Conservation (phyloP, 2,113 vertebrate species). For the Turdus rufiventris region DNA sequence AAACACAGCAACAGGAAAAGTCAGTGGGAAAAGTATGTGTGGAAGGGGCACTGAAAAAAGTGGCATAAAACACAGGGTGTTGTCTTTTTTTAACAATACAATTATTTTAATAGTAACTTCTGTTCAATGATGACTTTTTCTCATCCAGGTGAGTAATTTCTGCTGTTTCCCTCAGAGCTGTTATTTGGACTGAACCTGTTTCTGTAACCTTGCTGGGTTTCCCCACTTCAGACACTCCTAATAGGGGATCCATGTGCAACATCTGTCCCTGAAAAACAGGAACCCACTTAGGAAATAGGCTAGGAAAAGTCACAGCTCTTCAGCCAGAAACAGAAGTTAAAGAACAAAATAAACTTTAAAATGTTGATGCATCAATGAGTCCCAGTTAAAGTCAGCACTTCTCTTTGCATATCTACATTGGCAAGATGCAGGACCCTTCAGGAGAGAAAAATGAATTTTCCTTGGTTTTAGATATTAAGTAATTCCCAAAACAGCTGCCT, state of each 20-base stretch:
- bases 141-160: not conserved
- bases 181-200: too few relatives aligned
- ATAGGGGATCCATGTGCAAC: fast-evolving
- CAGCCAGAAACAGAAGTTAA: not conserved
- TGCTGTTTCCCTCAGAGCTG: not conserved
- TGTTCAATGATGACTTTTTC: not conserved
- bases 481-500: not conserved
- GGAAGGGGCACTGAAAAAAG: not conserved
- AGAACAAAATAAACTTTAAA: not conserved
- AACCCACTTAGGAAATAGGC: not conserved
- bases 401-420: fast-evolving
- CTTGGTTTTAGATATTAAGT: not conserved
- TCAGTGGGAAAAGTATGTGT: not conserved
- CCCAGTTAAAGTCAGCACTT: not conserved
- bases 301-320: not conserved
- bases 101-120: not conserved
- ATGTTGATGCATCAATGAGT: too few relatives aligned
- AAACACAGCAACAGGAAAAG: not conserved
- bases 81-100: not conserved
- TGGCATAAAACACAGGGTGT: fast-evolving
- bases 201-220: fast-evolving
- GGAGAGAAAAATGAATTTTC: not conserved
- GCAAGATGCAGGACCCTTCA: not conserved
- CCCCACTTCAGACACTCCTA: not conserved
- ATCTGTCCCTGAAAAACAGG: too few relatives aligned